These are phyloP conservation scores for Drosophila trapezifrons DNA, from an alignment of 1,140 invertebrate genomes.

Conservation along the genomic window DNA sequence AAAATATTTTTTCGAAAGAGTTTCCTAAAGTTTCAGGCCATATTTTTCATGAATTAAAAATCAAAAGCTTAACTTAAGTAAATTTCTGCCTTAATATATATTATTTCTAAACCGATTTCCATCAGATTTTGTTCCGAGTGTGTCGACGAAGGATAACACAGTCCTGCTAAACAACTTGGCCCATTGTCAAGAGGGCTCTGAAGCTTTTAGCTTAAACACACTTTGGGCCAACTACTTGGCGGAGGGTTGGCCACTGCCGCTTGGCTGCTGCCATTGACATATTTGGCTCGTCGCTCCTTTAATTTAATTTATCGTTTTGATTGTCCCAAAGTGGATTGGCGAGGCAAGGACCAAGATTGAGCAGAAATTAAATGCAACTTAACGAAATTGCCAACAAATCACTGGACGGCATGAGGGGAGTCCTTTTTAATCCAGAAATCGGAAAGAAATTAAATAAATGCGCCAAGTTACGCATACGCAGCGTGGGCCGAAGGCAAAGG, in stretches of 20 bases:
- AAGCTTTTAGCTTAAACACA: constrained; percentile 83
- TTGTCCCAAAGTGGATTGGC: constrained; percentile 51
- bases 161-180: constrained; percentile 61
- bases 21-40: background rate
- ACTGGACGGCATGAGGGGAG: background rate
- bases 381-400: constrained; percentile 54
- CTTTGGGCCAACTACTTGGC: constrained; percentile 77
- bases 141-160: constrained; percentile 24
- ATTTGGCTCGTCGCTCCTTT: constrained; percentile 22
- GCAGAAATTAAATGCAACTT: constrained; percentile 56
- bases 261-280: constrained; percentile 25
- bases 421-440: constrained; percentile 13
- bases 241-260: background rate
- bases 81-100: background rate
- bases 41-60: background rate
- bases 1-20: background rate
- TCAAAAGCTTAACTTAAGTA: too few species aligned
- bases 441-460: constrained; percentile 53
- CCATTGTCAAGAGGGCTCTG: constrained; percentile 72
- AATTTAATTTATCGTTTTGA: constrained; percentile 76
- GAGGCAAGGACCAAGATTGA: constrained; percentile 35
- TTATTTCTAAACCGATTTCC: background rate
- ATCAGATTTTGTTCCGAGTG: background rate
- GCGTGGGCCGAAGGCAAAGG: constrained; percentile 10
- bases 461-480: constrained; percentile 62